Percentiles rank a stretch among this genome's conserved stretches.
phyloP scores from a whole-genome alignment of 2,113 vertebrate genomes.

The Arenaria interpres region DNA sequence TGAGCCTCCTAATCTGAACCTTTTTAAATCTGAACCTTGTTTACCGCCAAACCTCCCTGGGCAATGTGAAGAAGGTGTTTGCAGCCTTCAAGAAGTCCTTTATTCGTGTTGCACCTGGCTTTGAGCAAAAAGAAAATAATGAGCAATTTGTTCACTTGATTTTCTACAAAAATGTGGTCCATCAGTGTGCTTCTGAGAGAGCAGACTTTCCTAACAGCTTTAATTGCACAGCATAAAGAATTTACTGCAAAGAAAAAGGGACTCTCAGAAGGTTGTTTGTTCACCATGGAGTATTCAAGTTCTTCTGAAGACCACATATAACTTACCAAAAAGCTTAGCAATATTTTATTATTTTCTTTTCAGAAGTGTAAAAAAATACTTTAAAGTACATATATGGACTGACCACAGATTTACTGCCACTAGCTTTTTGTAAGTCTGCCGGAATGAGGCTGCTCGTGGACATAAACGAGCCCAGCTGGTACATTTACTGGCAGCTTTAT shows the following conservation, averaged over 20 bases:
- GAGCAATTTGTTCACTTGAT: conserved; percentile 47
- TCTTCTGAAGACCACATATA: conserved; percentile 60
- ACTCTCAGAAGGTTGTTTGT: conserved; percentile 42
- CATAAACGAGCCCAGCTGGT: conserved; percentile 85
- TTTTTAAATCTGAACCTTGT: not conserved
- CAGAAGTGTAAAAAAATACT: conserved; percentile 81
- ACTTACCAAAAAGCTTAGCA: conserved; percentile 61
- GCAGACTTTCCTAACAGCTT: conserved; percentile 37
- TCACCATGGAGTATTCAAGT: conserved; percentile 24
- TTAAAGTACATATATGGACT: conserved; percentile 79
- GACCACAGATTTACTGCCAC: conserved; percentile 80
- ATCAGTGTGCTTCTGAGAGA: conserved; percentile 28
- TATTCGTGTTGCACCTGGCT: conserved; percentile 54
- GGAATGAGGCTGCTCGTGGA: conserved; percentile 72
- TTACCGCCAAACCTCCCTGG: not conserved
- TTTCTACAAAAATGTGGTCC: conserved; percentile 34
- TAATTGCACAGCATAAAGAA: conserved; percentile 49
- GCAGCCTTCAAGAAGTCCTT: conserved; percentile 8
- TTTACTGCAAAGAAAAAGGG: conserved; percentile 60
- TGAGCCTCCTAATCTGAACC: not conserved
- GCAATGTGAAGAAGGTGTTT: conserved; percentile 20
- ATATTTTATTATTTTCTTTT: conserved; percentile 77
- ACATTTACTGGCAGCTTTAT: conserved; percentile 82
- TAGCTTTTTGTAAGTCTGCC: conserved; percentile 72
- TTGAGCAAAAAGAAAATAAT: conserved; percentile 61